Evolutionary conservation across 1,140 invertebrate genomes (phyloP), one percentile per base, ranked within the genome.

Genomic region (Aphidius ervi): DNA sequence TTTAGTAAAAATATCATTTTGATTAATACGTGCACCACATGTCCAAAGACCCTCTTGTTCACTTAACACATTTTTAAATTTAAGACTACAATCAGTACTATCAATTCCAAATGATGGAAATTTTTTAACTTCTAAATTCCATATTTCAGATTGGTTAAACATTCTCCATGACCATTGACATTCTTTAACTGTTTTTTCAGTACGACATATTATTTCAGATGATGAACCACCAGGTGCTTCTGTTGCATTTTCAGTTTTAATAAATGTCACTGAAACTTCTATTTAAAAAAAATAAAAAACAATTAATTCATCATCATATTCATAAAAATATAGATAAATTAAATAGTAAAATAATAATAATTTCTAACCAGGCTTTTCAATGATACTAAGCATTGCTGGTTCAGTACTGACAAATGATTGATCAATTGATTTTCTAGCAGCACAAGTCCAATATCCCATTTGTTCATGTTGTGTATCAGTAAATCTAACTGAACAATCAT

Each of bases 1-100:
- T 39, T 73, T 70, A 1, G 68, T 65, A 59, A 78, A 79, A 0
- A 72, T 69, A 7, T 71, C 67, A 58, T 71, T 75, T 4, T 67
- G 62, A 39, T 69, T 58, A 37, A 65, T 68, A 9, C 74, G 69
- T 31, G 74, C 77, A 1, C 70, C 77, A 56, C 79, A 81, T 5
- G 74, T 79, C 79, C 79, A 81, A 47, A 76, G 68, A 31, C 79
- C 78, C 63, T 81, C 79, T 62, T 79, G 78, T 59, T 78, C 76
- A 3, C 70, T 57, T 23, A 74, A 46, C 5, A 76, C 72, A 43
- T 76, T 77, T 47, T 74, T 74, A 63, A 80, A 69, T 50, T 74
- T 76, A 39, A 79, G 74, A 46, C 76, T 78, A 65, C 79, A 81
- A 58, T 78, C 75, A 39, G 71, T 74, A 56, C 67, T 74, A 46